Conservation (phyloP, 2,888 invertebrate genomes). For the Hofmannophila pseudospretella region DNA sequence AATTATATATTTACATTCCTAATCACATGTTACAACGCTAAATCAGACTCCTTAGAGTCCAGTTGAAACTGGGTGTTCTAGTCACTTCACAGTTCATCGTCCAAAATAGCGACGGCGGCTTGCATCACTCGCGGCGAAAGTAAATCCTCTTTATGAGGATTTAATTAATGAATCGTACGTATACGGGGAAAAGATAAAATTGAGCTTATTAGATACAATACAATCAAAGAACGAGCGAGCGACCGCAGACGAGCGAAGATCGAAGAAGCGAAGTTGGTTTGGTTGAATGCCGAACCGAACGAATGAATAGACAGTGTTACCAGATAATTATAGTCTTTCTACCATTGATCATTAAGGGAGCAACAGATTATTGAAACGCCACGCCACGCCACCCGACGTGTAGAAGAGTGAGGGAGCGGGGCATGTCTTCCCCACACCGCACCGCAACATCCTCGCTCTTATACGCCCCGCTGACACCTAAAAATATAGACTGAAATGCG, state of each 20-base stretch:
- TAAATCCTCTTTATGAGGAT: slow-evolving; percentile 13
- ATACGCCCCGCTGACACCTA: too few species aligned
- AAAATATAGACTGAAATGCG: too few species aligned
- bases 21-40: slow-evolving; percentile 56
- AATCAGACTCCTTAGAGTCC: not conserved
- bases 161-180: slow-evolving; percentile 1
- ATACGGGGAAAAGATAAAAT: slow-evolving; percentile 2
- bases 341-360: too few species aligned
- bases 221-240: slow-evolving; percentile 6
- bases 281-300: too few species aligned
- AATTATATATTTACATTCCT: slow-evolving; percentile 59
- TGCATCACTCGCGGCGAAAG: slow-evolving; percentile 39
- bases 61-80: not conserved
- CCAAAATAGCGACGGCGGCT: slow-evolving; percentile 27
- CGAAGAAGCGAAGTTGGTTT: too few species aligned
- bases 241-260: not conserved
- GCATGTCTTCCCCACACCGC: too few species aligned
- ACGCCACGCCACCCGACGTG: too few species aligned
- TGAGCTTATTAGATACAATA: not conserved
- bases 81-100: slow-evolving; percentile 23
- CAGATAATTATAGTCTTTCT: too few species aligned
- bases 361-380: too few species aligned
- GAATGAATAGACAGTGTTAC: too few species aligned
- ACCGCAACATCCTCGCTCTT: too few species aligned
- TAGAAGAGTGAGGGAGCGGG: too few species aligned